A percentile compares a stretch with the other conserved stretches of the same genome.
Evolutionary conservation across 2,113 vertebrate species (phyloP).

Genomic region (Otocyon megalotis): DNA sequence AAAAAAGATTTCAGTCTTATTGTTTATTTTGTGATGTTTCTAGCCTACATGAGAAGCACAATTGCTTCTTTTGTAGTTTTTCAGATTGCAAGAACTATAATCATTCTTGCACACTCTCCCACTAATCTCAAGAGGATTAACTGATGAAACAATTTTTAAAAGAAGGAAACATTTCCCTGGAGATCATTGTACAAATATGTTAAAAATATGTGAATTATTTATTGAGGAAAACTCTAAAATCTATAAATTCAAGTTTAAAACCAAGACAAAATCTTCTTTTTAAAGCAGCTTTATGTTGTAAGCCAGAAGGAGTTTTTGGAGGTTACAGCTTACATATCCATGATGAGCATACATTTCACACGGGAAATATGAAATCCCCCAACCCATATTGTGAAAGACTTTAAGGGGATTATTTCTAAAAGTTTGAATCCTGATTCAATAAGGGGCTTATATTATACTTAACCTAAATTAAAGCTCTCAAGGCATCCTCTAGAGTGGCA

Average conservation of each 20-base stretch:
- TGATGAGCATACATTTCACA: background rate
- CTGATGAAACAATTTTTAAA: background rate
- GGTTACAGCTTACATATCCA: background rate
- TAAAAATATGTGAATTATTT: background rate
- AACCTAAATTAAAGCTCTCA: background rate
- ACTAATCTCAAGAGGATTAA: constrained; percentile 51
- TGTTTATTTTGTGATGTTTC: background rate
- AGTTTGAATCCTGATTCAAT: background rate
- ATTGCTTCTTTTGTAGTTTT: background rate
- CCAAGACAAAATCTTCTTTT: background rate
- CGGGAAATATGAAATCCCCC: background rate
- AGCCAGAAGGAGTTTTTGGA: background rate
- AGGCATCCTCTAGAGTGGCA: background rate
- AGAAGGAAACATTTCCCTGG: background rate
- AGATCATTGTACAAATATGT: background rate
- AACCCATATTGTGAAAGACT: background rate
- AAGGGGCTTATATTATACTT: background rate
- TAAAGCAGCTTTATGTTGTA: background rate
- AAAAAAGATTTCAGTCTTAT: background rate
- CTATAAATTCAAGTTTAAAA: background rate
- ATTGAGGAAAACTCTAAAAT: background rate
- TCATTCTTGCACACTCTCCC: background rate
- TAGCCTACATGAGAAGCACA: background rate
- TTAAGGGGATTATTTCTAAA: background rate
- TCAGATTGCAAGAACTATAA: background rate